Conservation (phyloP, 2,888 invertebrate genomes). For the Diogma glabrata region DNA sequence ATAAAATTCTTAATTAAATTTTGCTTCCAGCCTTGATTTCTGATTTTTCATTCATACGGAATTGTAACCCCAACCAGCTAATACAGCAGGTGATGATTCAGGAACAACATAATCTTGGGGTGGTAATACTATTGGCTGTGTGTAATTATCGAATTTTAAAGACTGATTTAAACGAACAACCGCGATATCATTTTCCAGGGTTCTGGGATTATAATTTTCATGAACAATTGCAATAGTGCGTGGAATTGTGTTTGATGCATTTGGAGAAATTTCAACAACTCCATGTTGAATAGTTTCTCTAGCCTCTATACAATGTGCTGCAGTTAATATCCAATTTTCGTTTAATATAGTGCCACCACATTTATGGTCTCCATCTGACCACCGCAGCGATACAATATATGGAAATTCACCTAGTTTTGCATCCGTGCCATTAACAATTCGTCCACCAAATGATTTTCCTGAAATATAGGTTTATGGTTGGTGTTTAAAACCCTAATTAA, state of each 20-base stretch:
- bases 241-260: no score
- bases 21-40: background rate
- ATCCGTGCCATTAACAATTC: slow-evolving; percentile 11
- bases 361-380: background rate
- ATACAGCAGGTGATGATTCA: background rate
- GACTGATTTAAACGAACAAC: background rate
- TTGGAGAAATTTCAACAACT: slow-evolving; percentile 1
- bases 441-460: no score
- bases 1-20: background rate
- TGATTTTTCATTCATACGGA: background rate
- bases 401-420: slow-evolving; percentile 7
- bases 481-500: no score
- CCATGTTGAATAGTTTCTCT: slow-evolving; percentile 3
- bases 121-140: background rate
- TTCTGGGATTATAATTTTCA: no score
- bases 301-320: slow-evolving; percentile 5
- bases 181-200: slow-evolving; percentile 10
- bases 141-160: background rate
- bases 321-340: slow-evolving; percentile 7
- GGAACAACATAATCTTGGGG: background rate
- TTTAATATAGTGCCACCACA: slow-evolving; percentile 2
- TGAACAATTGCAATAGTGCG: no score
- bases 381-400: slow-evolving; percentile 7
- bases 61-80: slow-evolving; percentile 20
- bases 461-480: no score